Evolutionary conservation across 2,113 vertebrate species (phyloP).

Genomic region (Hoplias malabaricus): DNA sequence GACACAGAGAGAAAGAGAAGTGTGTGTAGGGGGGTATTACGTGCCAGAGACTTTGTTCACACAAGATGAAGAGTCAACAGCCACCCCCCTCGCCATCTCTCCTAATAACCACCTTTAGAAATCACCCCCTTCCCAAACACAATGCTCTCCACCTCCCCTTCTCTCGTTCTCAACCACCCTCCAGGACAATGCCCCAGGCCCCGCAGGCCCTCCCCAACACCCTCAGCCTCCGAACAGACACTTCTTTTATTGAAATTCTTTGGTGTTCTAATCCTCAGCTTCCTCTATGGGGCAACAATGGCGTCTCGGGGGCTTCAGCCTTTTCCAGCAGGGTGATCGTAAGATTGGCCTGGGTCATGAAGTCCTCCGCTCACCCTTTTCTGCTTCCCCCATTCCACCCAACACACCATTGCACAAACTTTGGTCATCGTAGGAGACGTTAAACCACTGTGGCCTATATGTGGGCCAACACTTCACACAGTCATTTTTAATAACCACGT

Average conservation of each 20-base stretch:
- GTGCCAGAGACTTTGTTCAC: constrained; percentile 78
- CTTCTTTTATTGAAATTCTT: constrained; percentile 85
- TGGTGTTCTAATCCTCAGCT: constrained; percentile 83
- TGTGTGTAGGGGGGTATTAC: constrained; percentile 59
- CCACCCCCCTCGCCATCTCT: constrained; percentile 68
- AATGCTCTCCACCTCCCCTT: constrained; percentile 74
- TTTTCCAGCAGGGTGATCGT: constrained; percentile 75
- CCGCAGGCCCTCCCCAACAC: constrained; percentile 62
- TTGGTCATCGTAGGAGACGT: constrained; percentile 35
- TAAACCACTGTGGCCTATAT: background rate
- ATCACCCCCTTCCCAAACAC: constrained; percentile 67
- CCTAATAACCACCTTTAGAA: constrained; percentile 61
- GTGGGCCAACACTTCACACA: background rate
- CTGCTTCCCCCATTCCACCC: background rate
- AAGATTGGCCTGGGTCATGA: constrained; percentile 70
- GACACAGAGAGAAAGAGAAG: constrained; percentile 46
- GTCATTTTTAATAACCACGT: no score
- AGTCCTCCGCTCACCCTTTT: constrained; percentile 57
- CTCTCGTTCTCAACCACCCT: constrained; percentile 78
- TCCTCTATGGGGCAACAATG: constrained; percentile 80
- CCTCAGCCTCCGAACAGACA: constrained; percentile 77
- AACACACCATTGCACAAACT: constrained; percentile 13
- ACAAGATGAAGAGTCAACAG: constrained; percentile 84
- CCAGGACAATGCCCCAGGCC: constrained; percentile 71
- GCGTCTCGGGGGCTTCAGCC: constrained; percentile 74